A percentile compares a stretch with the other conserved stretches of the same genome.
Evolutionary conservation across 2,113 vertebrate species (phyloP).

Genomic region (Oxyruncus cristatus): DNA sequence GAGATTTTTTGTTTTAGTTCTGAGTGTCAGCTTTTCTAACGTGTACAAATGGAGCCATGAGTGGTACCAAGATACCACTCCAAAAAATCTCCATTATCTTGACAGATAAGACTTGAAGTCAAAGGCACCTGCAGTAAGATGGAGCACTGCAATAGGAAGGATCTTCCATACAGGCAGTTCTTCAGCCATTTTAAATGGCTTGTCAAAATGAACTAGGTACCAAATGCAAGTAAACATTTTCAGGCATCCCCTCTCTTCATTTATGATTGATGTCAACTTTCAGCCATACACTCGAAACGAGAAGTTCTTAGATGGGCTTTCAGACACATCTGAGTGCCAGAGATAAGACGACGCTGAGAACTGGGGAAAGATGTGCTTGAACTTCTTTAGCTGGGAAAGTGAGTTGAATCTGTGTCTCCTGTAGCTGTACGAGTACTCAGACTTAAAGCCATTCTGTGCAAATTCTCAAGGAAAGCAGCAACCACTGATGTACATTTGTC

Average conservation of each 20-base stretch:
- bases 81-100: not conserved
- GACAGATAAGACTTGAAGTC: not conserved
- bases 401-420: not conserved
- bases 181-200: not conserved
- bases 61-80: not conserved
- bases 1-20: not conserved
- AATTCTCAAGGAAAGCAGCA: not conserved
- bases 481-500: not conserved
- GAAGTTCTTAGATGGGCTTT: not conserved
- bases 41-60: rapidly evolving
- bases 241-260: not conserved
- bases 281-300: not conserved
- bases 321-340: not conserved
- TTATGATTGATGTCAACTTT: not conserved
- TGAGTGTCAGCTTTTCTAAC: not conserved
- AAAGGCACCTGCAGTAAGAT: not conserved
- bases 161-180: not conserved
- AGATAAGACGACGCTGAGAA: not conserved
- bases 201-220: not conserved
- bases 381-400: not conserved
- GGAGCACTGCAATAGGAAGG: not conserved
- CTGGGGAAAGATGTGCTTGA: not conserved
- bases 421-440: not conserved
- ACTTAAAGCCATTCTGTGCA: not conserved
- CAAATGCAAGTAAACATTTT: not conserved